Evolutionary conservation across 2,888 invertebrate genomes (phyloP).

Genomic region (Copidosoma aretas): DNA sequence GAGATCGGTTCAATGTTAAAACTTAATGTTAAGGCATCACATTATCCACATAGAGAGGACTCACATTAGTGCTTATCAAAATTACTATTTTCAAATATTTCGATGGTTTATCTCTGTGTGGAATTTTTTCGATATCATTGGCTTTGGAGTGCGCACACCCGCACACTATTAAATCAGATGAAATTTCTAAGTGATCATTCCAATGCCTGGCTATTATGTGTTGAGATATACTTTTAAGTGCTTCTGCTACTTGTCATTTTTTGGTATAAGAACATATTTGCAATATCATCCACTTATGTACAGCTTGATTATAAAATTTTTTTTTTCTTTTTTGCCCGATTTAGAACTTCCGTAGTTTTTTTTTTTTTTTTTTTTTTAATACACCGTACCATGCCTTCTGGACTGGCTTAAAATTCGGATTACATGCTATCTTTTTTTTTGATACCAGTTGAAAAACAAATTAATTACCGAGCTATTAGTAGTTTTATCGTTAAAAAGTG

Average conservation of each 20-base stretch:
- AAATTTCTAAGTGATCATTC: slow-evolving; percentile 11
- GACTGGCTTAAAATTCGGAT: background rate
- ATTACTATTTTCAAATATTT: slow-evolving; percentile 2
- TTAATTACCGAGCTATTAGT: background rate
- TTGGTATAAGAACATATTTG: slow-evolving; percentile 19
- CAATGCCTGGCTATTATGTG: slow-evolving; percentile 31
- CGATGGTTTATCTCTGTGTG: slow-evolving; percentile 23
- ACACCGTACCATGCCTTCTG: background rate
- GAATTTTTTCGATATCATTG: slow-evolving; percentile 26
- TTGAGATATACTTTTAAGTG: slow-evolving; percentile 27
- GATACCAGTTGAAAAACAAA: slow-evolving; percentile 4
- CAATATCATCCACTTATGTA: slow-evolving; percentile 23
- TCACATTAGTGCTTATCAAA: background rate
- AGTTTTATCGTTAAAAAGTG: background rate
- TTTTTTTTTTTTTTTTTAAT: slow-evolving; percentile 11
- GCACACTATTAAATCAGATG: background rate
- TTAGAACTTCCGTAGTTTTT: no score
- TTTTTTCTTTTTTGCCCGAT: no score
- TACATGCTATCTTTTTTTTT: slow-evolving; percentile 5
- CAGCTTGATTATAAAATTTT: background rate
- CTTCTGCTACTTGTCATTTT: slow-evolving; percentile 38
- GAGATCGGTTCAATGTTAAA: slow-evolving; percentile 23
- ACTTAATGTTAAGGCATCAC: slow-evolving; percentile 9
- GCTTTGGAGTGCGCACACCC: slow-evolving; percentile 26
- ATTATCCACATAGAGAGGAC: slow-evolving; percentile 31